Evolutionary conservation across 2,797 vertebrate species (phyloP), one percentile per base, ranked within the genome.

Genomic region (Centropyge bicolor): DNA sequence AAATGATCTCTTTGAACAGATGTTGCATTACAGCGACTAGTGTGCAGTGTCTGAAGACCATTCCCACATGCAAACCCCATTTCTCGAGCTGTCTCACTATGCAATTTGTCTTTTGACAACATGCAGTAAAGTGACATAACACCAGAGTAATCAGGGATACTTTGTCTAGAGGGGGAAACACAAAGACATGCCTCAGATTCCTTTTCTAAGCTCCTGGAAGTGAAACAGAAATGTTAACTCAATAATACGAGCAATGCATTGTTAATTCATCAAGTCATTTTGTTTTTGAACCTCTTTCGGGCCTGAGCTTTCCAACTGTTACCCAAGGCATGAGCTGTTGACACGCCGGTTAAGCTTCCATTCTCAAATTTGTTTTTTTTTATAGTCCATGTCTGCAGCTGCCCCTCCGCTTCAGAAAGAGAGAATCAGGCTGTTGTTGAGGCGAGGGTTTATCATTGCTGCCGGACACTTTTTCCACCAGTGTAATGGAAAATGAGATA

Each of bases 381-480:
- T 94, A 93, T 93, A 90, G 93, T 92, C 92, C 90, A 91, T 93
- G 92, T 94, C 91, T 91, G 92, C 94, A 94, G 94, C 94, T 94
- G 94, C 92, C 91, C 73, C 85, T 89, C 69, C 8, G 83, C 92
- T 93, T 93, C 94, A 94, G 90, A 94, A 84, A 72, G 86, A 89
- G 83, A 91, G 89, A 89, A 91, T 89, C 84, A 43, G 91, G 86
- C 93, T 86, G 89, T 92, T 92, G 90, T 92, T 88, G 81, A 78
- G 83, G 75, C 68, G 14, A 64, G 76, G 85, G 76, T 91, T 91
- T 89, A 88, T 93, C 88, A 80, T 70, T 36, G 76, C 82, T 75
- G 70, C 82, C 51, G 71, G 71, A 88, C 77, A 85, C 85, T 70
- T 90, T 92, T 91, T 90, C 86, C 83, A 81, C 82, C 81, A 78